Base-by-base conservation (phyloP, 2,888 invertebrate genomes). In the Cylindroiulus punctatus region DNA sequence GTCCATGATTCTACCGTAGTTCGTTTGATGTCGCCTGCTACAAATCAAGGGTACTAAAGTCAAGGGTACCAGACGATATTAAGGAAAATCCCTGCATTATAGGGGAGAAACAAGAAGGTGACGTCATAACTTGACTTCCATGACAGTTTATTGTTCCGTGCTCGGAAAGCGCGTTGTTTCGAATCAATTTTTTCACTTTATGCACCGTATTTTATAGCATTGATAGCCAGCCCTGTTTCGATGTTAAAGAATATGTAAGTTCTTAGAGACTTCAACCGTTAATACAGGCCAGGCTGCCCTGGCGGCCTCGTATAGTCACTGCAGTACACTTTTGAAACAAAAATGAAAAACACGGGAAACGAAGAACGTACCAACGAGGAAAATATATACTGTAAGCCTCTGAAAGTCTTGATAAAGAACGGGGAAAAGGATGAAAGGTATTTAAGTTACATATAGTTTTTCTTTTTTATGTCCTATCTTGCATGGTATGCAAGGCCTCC, bases 341-440 rank as follows among this genome's bases (percentile, higher is more conserved):
- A 22, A 22, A 65, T 65, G 65, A 65, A 65, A 65, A 65, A 26
- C 26, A 5, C 65, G 65, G 65, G n/a, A 26, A 65, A 26, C 65
- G 65, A 65, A 65, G 65, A 65, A 65, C 65, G 65, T 22, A 65
- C 12, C 22, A 65, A 65, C 26, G 65, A 65, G 14, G 84, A 84
- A n/a, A 19, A 44, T 26, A 84, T 84, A 47, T 84, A 84, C n/a
- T 84, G 42, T 19, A 42, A 84, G 30, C 52, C 30, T n/a, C 30
- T 84, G 84, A 84, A 84, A 52, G 44, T 84, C 19, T 52, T 84
- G 44, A 47, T 84, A 17, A 84, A 84, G 30, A 44, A 47, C n/a
- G 42, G 42, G 5, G 44, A 47, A 7, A 47, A 19, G 22, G 84
- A 84, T n/a, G 84, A 84, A 47, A 84, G 84, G 84, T 84, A 84